Evolutionary conservation across 2,888 invertebrate genomes (phyloP).

Genomic region (Phytoseiulus persimilis): DNA sequence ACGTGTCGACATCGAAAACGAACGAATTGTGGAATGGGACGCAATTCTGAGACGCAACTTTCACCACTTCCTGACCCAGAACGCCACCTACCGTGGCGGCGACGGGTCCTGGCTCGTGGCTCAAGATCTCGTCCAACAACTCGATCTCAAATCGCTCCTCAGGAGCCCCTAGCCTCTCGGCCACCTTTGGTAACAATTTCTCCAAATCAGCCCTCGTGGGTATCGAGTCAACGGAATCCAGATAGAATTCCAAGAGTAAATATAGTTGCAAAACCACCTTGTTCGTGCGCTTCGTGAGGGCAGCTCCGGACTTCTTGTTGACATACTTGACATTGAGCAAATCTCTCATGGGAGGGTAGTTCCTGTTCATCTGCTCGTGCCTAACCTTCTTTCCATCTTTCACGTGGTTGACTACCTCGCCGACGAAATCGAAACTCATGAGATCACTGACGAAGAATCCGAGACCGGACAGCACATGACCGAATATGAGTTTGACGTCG

Average conservation of each 20-base stretch:
- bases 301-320: constrained; percentile 13
- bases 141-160: constrained; percentile 20
- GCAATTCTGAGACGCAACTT: constrained; percentile 33
- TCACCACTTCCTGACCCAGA: constrained; percentile 16
- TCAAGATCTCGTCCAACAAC: not conserved
- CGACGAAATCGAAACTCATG: constrained; percentile 12
- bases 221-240: not conserved
- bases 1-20: constrained; percentile 18
- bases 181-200: constrained; percentile 7
- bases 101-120: constrained; percentile 17
- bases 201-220: not conserved
- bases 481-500: constrained; percentile 73
- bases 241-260: not conserved
- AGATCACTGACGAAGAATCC: constrained; percentile 28
- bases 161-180: not conserved
- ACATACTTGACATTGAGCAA: not conserved
- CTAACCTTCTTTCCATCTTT: constrained; percentile 14
- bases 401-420: not conserved
- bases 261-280: not conserved
- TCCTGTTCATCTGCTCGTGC: not conserved
- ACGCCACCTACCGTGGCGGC: constrained; percentile 12
- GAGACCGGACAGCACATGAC: constrained; percentile 59
- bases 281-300: constrained; percentile 10
- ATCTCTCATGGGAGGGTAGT: not conserved
- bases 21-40: constrained; percentile 20